These are phyloP conservation scores for Nemurella pictetii DNA, from an alignment of 2,888 invertebrate genomes.

Conservation along the genomic window DNA sequence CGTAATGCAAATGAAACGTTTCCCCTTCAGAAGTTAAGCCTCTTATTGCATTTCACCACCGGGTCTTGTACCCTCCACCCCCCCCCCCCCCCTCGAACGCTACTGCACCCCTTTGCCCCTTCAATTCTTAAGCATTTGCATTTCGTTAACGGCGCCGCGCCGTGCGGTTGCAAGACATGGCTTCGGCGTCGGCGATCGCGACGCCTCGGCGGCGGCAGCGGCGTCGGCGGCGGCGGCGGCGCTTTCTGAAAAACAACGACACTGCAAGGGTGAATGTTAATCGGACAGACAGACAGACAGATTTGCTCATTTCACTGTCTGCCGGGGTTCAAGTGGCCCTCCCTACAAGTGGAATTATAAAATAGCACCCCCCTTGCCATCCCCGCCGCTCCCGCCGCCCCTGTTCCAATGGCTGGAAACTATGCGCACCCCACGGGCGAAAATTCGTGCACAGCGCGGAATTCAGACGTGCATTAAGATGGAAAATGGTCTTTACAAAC, in stretches of 20 bases:
- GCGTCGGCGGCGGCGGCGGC: neutral
- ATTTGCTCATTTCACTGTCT: constrained; percentile 31
- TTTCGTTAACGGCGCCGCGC: constrained; percentile 20
- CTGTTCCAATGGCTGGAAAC: too few relatives aligned
- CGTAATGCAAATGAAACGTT: constrained; percentile 25
- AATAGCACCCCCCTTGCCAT: neutral
- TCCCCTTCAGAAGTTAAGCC: constrained; percentile 15
- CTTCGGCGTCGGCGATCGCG: neutral
- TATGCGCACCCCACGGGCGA: neutral
- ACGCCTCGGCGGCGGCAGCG: neutral
- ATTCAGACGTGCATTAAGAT: neutral
- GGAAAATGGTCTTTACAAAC: neutral
- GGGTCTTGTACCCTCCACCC: neutral
- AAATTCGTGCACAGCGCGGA: neutral
- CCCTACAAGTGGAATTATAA: constrained; percentile 21
- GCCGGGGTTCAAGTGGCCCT: constrained; percentile 1
- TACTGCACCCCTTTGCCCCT: neutral
- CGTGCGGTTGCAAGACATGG: constrained; percentile 12
- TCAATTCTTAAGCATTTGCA: constrained; percentile 25
- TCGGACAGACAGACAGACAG: constrained; percentile 25
- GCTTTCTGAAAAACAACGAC: constrained; percentile 20
- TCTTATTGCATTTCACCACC: constrained; percentile 21
- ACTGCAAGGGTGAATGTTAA: constrained; percentile 25
- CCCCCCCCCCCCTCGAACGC: neutral
- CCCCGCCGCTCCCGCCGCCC: neutral